phyloP scores from a whole-genome alignment of 2,113 vertebrate genomes.

The Uria lomvia region DNA sequence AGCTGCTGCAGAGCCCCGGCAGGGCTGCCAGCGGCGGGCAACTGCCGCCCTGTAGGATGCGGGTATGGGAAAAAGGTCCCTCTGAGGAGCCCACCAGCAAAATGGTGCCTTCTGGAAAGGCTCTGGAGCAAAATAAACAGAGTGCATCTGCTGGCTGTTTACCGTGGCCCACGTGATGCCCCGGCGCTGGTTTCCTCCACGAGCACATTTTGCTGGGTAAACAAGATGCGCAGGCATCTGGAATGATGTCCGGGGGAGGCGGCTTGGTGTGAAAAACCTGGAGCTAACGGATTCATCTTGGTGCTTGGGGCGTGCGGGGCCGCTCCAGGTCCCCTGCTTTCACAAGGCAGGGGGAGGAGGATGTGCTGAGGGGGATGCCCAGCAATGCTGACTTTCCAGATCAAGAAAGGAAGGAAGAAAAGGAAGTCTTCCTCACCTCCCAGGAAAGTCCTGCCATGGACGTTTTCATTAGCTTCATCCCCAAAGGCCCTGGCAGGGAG shows the following conservation, averaged over 20 bases:
- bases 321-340: not conserved
- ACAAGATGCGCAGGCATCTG: conserved; percentile 60
- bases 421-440: not conserved
- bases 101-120: conserved; percentile 71
- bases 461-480: not conserved
- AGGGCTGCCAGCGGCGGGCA: not conserved
- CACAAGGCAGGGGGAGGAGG: accelerated
- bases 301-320: not conserved
- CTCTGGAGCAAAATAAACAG: conserved; percentile 73
- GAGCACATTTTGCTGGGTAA: conserved; percentile 72
- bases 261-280: conserved; percentile 34
- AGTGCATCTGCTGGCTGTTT: conserved; percentile 78
- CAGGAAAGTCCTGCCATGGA: not conserved
- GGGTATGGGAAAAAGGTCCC: not conserved
- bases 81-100: conserved; percentile 33
- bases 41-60: not conserved
- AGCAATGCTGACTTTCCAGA: accelerated
- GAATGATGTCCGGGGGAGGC: conserved; percentile 28
- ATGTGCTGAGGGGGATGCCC: not conserved
- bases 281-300: not conserved
- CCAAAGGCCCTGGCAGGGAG: not conserved
- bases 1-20: not conserved
- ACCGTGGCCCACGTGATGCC: conserved; percentile 66
- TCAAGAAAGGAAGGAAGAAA: no score
- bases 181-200: not conserved